Percentiles rank a stretch among this genome's conserved stretches.
Conservation (phyloP, 2,888 invertebrate species). For the Oscheius sp. region DNA sequence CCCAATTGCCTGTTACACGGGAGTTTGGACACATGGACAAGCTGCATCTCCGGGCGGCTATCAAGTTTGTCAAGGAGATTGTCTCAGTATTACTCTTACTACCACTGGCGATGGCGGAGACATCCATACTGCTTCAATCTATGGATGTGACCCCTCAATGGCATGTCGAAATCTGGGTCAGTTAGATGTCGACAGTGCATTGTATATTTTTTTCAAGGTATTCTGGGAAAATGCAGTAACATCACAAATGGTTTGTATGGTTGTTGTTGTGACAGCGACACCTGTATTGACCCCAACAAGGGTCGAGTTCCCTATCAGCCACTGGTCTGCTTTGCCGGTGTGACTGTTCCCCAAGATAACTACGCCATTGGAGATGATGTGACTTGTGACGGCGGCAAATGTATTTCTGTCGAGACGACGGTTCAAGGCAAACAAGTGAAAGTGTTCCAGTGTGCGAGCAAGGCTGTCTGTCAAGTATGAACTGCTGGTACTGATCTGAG, state of each 20-base stretch:
- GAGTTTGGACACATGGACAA: conserved; percentile 45
- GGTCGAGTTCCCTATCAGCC: conserved; percentile 39
- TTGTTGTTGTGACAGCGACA: conserved; percentile 56
- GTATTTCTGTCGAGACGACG: conserved; percentile 26
- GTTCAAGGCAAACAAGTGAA: conserved; percentile 33
- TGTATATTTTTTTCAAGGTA: conserved; percentile 41
- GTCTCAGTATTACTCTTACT: conserved; percentile 46
- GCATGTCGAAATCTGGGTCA: not conserved
- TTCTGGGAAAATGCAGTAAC: conserved; percentile 47
- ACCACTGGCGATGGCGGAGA: conserved; percentile 38
- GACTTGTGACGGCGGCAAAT: conserved; percentile 31
- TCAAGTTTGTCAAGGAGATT: conserved; percentile 55
- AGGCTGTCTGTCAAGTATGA: conserved; percentile 41
- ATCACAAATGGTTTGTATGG: conserved; percentile 42
- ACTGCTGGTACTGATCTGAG: not conserved
- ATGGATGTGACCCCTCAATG: conserved; percentile 51
- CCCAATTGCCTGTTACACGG: conserved; percentile 54
- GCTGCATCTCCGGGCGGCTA: conserved; percentile 31
- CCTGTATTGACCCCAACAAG: conserved; percentile 51
- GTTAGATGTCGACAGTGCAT: not conserved
- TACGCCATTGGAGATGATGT: conserved; percentile 19
- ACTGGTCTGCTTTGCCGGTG: conserved; percentile 52
- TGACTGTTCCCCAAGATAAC: conserved; percentile 38
- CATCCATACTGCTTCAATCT: conserved; percentile 42
- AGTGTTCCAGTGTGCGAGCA: conserved; percentile 55